A percentile compares a stretch with the other conserved stretches of the same genome.
These are phyloP conservation scores for Chinchilla lanigera DNA, from an alignment of 2,113 vertebrate species.

Conservation along the genomic window DNA sequence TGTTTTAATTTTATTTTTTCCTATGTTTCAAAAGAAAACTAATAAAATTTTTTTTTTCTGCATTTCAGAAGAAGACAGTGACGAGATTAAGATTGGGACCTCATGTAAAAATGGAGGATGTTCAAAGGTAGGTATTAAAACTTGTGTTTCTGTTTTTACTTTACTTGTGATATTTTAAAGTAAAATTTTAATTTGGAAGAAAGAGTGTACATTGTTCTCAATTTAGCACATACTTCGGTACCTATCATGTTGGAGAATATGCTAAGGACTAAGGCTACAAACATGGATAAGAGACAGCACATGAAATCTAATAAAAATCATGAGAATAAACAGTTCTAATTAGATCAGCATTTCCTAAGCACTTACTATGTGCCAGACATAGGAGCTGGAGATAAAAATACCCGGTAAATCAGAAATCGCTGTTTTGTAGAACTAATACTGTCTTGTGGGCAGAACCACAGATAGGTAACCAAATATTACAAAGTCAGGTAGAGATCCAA, in stretches of 20 bases:
- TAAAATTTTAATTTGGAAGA: constrained; percentile 49
- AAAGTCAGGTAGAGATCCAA: not conserved
- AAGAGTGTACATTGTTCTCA: not conserved
- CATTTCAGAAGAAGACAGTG: constrained; percentile 92
- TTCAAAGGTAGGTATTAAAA: constrained; percentile 90
- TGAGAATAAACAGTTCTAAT: not conserved
- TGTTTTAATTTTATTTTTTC: not conserved
- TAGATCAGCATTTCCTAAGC: not conserved
- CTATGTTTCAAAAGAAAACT: not conserved
- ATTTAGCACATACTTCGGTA: not conserved
- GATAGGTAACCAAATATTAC: not conserved
- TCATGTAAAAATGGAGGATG: constrained; percentile 96
- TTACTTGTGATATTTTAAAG: not conserved
- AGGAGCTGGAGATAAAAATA: not conserved
- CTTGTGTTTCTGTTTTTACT: not conserved
- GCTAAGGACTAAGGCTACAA: not conserved
- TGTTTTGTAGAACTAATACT: not conserved
- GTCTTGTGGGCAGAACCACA: not conserved
- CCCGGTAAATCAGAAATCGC: not conserved
- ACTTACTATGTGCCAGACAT: not conserved
- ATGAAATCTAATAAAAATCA: not conserved
- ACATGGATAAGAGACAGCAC: not conserved
- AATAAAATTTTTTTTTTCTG: constrained; percentile 5
- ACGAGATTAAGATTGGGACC: constrained; percentile 95
- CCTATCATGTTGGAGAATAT: not conserved